Conservation (phyloP, 1,140 invertebrate genomes). For the Aphelenchoides fujianensis region DNA sequence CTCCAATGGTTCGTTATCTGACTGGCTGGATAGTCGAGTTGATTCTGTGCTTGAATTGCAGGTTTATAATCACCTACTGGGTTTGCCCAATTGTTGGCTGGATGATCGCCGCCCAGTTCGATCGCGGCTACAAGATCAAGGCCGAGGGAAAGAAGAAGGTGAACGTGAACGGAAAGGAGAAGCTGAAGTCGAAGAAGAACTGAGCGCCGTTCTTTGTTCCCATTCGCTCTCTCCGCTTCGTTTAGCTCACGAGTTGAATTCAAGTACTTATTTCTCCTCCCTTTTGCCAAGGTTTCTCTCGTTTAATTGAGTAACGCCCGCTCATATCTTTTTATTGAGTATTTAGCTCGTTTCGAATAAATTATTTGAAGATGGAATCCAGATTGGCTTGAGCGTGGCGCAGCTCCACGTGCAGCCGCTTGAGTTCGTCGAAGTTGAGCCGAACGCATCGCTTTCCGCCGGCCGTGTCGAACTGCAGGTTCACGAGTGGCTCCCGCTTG, state of each 20-base stretch:
- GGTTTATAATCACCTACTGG: constrained; percentile 34
- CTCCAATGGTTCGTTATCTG: constrained; percentile 11
- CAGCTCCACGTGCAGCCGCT: constrained; percentile 2
- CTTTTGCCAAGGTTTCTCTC: too few relatives aligned
- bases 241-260: too few relatives aligned
- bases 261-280: too few relatives aligned
- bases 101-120: constrained; percentile 36
- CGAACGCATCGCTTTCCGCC: not conserved
- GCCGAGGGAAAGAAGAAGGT: not conserved
- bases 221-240: too few relatives aligned
- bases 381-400: not conserved
- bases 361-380: constrained; percentile 13
- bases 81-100: constrained; percentile 41
- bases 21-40: not conserved
- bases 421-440: constrained; percentile 10
- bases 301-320: not conserved
- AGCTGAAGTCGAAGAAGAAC: too few relatives aligned
- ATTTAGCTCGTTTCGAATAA: constrained; percentile 8
- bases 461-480: constrained; percentile 2
- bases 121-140: constrained; percentile 23
- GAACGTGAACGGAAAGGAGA: constrained; percentile 23
- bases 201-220: too few relatives aligned
- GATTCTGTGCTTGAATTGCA: too few relatives aligned
- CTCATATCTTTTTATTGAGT: not conserved
- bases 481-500: constrained; percentile 6